Evolutionary conservation across 2,797 vertebrate genomes (phyloP), one percentile per base, ranked within the genome.

Genomic region (Pelobates cultripes): DNA sequence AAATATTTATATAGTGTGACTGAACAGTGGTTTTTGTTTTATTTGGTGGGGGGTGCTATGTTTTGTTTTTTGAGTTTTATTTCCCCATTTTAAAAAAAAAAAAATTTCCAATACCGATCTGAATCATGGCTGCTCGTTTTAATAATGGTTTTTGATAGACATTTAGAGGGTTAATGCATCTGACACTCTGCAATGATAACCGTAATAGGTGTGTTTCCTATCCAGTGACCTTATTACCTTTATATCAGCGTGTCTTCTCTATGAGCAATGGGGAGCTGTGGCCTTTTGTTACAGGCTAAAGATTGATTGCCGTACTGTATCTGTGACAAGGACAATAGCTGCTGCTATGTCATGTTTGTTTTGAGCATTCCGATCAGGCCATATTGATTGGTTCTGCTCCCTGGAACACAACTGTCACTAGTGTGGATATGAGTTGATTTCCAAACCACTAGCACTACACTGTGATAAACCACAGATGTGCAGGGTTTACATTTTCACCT

Each of bases 331-430:
- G 83, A 71, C 85, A 77, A 82, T 67, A 43, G 75, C 81, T 63
- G 69, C 43, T 77, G 73, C 76, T 81, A 84, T 84, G 86, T 81
- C 84, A 74, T 81, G 71, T 45, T 64, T 78, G 15, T 73, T 77
- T 74, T 79, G 51, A 79, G 69, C 74, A 70, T 42, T 42, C 61
- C n/a, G 75, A 82, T 75, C 67, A 55, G 70, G 68, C 66, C 55
- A 7, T 68, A 80, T 85, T 7, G 83, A 83, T 78, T 64, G 53
- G 7, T 61, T 57, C 55, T 73, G 70, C 70, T 73, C 67, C 64
- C 76, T 45, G 51, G 63, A 74, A 83, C n/a, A 47, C 40, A 53
- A 71, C 63, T 69, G 81, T 70, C 70, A 69, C 61, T 69, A 63
- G 13, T 61, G 28, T 28, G 45, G 53, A 74, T 74, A 77, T 12